These are phyloP conservation scores for Hypanus sabinus DNA, from an alignment of 2,113 vertebrate genomes.

Conservation along the genomic window DNA sequence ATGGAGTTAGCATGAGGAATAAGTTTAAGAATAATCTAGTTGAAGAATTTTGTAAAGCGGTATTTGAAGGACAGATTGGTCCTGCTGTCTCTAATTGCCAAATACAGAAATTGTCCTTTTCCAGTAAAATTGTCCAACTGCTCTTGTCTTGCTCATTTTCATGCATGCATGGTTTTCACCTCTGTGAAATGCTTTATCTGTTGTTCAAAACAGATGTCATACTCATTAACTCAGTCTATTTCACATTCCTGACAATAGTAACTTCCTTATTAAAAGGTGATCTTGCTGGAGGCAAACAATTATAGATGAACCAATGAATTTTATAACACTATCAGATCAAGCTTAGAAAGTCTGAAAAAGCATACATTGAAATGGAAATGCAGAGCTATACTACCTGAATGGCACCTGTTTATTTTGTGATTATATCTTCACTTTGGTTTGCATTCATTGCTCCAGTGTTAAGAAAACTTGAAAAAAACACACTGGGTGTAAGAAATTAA, in stretches of 20 bases:
- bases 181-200: neutral
- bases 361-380: constrained; percentile 15
- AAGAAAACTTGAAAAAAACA: neutral
- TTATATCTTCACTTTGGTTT: neutral
- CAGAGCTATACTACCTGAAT: neutral
- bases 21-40: neutral
- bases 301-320: constrained; percentile 29
- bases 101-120: constrained; percentile 1
- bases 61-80: constrained; percentile 29
- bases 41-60: neutral
- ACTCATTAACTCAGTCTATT: constrained; percentile 33
- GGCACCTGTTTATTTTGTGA: neutral
- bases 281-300: constrained; percentile 22
- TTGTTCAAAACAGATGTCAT: constrained; percentile 20
- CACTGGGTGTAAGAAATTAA: neutral
- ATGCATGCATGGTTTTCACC: constrained; percentile 23
- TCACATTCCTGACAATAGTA: constrained; percentile 3
- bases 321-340: constrained; percentile 11
- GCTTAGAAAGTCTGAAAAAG: neutral
- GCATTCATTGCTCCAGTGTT: neutral
- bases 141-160: neutral
- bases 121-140: constrained; percentile 23
- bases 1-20: neutral
- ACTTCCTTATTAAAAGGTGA: constrained; percentile 21
- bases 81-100: constrained; percentile 4